These are phyloP conservation scores for Eudasyphora cyanicolor DNA, from an alignment of 2,888 invertebrate species.

Conservation along the genomic window DNA sequence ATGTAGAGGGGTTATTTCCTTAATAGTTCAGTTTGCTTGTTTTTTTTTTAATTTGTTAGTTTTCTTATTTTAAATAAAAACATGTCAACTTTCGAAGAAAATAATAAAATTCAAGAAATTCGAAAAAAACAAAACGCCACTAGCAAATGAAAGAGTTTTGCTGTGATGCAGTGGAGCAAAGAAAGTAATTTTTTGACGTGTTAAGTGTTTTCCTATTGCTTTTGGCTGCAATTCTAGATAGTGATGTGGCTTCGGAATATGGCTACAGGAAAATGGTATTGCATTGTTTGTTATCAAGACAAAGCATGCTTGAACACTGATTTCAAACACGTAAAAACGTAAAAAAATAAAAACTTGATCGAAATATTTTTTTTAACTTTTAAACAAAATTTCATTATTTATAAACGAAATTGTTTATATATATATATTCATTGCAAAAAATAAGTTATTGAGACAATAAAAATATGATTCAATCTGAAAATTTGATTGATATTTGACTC, in stretches of 20 bases:
- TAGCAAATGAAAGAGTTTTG: neutral
- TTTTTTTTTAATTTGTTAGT: neutral
- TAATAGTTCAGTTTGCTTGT: neutral
- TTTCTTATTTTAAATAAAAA: slow-evolving; percentile 8
- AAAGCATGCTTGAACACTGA: neutral
- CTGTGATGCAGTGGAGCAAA: neutral
- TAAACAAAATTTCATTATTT: no score
- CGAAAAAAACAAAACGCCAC: slow-evolving; percentile 2
- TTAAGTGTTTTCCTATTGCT: neutral
- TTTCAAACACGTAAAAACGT: neutral
- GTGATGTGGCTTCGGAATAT: neutral
- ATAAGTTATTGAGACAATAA: no score
- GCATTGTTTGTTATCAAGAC: neutral
- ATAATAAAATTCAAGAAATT: neutral
- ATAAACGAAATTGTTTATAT: no score
- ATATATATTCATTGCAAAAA: no score
- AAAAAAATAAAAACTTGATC: no score
- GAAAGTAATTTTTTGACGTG: neutral
- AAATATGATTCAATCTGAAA: no score
- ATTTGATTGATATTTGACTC: no score
- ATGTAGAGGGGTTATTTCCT: neutral
- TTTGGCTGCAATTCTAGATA: neutral
- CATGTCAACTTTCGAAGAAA: neutral
- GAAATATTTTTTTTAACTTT: no score
- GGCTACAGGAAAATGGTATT: neutral